phyloP scores from a whole-genome alignment of 2,113 vertebrate species.

The Nothocercus nigrocapillus region DNA sequence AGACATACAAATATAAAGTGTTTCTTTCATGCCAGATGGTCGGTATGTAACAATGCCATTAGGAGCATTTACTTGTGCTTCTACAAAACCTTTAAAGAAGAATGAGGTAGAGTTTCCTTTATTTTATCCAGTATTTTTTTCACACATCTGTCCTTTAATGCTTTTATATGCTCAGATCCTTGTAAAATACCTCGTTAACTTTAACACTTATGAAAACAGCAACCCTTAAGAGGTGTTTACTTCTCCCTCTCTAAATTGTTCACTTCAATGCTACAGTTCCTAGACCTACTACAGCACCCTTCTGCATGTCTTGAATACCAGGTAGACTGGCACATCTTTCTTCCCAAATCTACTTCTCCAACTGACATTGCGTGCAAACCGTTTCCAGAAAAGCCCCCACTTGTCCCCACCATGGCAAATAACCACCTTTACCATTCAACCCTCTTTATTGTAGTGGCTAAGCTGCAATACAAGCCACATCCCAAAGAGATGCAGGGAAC shows the following conservation, averaged over 20 bases:
- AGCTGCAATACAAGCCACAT: neutral
- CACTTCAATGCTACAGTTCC: neutral
- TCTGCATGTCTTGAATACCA: neutral
- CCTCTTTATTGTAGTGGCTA: neutral
- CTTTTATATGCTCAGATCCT: constrained; percentile 41
- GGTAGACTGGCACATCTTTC: neutral
- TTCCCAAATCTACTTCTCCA: neutral
- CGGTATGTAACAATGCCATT: constrained; percentile 60
- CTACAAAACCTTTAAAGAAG: constrained; percentile 74
- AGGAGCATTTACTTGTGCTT: constrained; percentile 73
- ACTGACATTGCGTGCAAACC: neutral
- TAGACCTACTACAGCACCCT: neutral
- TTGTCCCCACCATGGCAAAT: neutral
- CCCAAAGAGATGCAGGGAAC: rapidly evolving
- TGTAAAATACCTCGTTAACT: constrained; percentile 45
- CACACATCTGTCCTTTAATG: constrained; percentile 35
- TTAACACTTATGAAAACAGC: constrained; percentile 35
- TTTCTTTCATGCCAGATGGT: constrained; percentile 71
- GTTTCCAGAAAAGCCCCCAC: neutral
- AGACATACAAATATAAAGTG: constrained; percentile 71
- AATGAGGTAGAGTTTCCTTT: constrained; percentile 79
- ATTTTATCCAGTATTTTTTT: constrained; percentile 56
- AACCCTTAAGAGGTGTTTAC: constrained; percentile 33
- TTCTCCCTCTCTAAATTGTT: constrained; percentile 5
- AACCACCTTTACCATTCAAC: neutral